These are phyloP conservation scores for Eclectus roratus DNA, from an alignment of 2,113 vertebrate species.

Conservation along the genomic window DNA sequence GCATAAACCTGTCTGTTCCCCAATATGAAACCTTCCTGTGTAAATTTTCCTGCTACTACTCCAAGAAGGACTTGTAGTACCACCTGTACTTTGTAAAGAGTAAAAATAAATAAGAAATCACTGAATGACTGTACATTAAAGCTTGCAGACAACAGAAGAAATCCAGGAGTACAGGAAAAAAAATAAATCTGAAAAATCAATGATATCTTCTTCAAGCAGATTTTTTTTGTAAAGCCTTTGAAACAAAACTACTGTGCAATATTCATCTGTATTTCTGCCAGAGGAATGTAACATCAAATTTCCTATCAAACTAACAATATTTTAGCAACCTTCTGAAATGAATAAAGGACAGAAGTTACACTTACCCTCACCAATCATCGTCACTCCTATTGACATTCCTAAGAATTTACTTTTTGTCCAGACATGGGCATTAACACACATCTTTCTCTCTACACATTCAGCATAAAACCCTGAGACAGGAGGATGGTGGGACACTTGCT, in stretches of 20 bases:
- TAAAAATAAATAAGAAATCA: not conserved
- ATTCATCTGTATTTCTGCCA: not conserved
- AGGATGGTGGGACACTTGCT: slow-evolving; percentile 98
- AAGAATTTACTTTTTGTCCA: slow-evolving; percentile 99
- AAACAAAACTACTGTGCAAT: not conserved
- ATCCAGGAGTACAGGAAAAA: not conserved
- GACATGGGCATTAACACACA: slow-evolving; percentile 94
- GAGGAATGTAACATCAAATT: not conserved
- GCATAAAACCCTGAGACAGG: slow-evolving; percentile 98
- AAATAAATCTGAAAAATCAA: not conserved
- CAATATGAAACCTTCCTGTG: not conserved
- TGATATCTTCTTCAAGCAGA: not conserved
- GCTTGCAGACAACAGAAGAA: not conserved
- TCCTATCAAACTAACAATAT: not conserved
- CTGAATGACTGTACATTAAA: not conserved
- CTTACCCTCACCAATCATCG: slow-evolving; percentile 96
- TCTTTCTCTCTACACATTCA: slow-evolving; percentile 89
- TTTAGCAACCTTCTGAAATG: not conserved
- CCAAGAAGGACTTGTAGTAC: not conserved
- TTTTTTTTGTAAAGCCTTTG: not conserved
- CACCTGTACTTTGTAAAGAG: not conserved
- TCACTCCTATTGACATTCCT: slow-evolving; percentile 98
- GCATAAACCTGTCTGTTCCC: not conserved
- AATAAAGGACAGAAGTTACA: not conserved
- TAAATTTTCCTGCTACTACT: not conserved